Conservation (phyloP, 2,888 invertebrate species). For the Amaurobius ferox region DNA sequence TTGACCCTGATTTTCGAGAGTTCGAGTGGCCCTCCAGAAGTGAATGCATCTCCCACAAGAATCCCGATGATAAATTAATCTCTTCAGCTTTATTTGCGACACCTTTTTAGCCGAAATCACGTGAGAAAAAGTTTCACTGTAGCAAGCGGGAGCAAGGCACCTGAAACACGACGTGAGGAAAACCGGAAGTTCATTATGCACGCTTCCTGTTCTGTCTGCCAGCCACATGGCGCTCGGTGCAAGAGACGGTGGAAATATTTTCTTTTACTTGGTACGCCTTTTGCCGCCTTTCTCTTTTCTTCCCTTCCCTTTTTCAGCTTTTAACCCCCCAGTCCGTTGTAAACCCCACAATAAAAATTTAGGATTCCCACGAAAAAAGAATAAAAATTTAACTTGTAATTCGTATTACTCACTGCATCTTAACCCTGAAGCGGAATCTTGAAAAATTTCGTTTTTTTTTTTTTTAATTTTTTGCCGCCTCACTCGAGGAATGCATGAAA, state of each 20-base stretch:
- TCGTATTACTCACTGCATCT: not conserved
- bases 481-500: not conserved
- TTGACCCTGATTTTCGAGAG: slow-evolving; percentile 3
- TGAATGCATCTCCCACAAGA: not conserved
- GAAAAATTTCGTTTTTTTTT: not conserved
- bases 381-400: slow-evolving; percentile 10
- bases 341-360: not conserved
- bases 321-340: not conserved
- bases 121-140: slow-evolving; percentile 61
- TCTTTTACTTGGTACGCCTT: not conserved
- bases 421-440: not conserved
- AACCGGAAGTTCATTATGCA: slow-evolving; percentile 69
- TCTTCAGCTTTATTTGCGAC: slow-evolving; percentile 57
- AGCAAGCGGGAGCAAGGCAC: too few relatives aligned
- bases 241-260: slow-evolving; percentile 15
- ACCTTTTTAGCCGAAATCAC: slow-evolving; percentile 51
- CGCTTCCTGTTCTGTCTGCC: slow-evolving; percentile 53
- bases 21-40: not conserved
- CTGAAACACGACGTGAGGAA: slow-evolving; percentile 30
- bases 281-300: not conserved
- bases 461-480: not conserved
- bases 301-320: not conserved
- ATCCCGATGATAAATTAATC: slow-evolving; percentile 62
- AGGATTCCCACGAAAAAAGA: slow-evolving; percentile 11
- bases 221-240: slow-evolving; percentile 51